Evolutionary conservation across 2,888 invertebrate species (phyloP).

Genomic region (Spialia ferax): DNA sequence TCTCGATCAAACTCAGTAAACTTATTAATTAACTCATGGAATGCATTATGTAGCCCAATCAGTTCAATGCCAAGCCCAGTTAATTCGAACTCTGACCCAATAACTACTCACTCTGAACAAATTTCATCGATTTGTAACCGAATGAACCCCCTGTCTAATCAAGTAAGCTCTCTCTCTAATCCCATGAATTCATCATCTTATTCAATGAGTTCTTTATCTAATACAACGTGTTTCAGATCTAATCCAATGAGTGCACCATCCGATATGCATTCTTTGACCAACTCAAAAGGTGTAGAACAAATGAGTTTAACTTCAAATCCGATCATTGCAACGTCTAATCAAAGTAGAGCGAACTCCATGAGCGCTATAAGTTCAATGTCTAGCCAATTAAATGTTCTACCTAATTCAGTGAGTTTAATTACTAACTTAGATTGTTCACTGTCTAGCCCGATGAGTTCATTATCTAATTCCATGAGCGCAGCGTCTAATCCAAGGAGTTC

Average conservation of each 20-base stretch:
- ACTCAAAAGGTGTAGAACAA: background rate
- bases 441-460: slow-evolving; percentile 1
- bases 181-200: background rate
- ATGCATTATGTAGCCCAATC: background rate
- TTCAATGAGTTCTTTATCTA: background rate
- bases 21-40: background rate
- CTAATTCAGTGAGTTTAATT: background rate
- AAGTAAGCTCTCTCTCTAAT: background rate
- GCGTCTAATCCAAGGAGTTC: slow-evolving; percentile 1
- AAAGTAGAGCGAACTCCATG: background rate
- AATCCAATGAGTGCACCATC: background rate
- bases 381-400: background rate
- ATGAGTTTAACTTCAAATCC: background rate
- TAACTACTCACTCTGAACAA: background rate
- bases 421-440: background rate
- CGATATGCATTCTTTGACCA: slow-evolving; percentile 3
- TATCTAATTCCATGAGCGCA: background rate
- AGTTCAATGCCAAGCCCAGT: slow-evolving; percentile 6
- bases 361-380: background rate
- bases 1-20: background rate
- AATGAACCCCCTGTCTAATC: slow-evolving; percentile 2
- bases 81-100: slow-evolving; percentile 1
- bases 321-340: background rate
- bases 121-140: background rate
- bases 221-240: background rate